Conservation (phyloP, 2,888 invertebrate species). For the Tenthredo notha region DNA sequence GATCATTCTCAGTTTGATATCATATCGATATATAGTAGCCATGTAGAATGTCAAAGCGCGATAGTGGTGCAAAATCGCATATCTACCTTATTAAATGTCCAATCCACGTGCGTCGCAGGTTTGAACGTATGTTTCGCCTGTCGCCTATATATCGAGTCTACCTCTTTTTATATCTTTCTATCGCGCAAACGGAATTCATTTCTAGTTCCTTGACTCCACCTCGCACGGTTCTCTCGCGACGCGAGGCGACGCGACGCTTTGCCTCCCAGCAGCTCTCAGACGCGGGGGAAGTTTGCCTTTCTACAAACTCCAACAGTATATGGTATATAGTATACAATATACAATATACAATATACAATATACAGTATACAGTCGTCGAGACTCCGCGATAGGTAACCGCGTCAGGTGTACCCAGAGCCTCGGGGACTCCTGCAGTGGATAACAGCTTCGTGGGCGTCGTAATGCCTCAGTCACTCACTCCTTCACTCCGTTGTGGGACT, state of each 20-base stretch:
- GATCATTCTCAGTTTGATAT: background rate
- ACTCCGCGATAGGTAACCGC: constrained; percentile 1
- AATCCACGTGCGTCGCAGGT: constrained; percentile 46
- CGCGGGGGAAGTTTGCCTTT: background rate
- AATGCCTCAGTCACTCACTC: constrained; percentile 48
- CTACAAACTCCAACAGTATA: background rate
- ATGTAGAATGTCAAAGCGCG: constrained; percentile 33
- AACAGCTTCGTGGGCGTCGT: constrained; percentile 51
- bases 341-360: background rate
- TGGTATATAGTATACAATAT: background rate
- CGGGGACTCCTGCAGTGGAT: constrained; percentile 42
- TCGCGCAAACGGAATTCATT: constrained; percentile 68
- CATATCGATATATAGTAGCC: background rate
- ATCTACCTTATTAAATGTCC: constrained; percentile 44
- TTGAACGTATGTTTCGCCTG: constrained; percentile 51
- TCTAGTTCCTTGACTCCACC: constrained; percentile 69
- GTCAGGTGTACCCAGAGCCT: constrained; percentile 46
- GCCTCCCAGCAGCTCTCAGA: constrained; percentile 28
- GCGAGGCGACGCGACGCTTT: constrained; percentile 26
- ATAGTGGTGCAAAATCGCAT: background rate
- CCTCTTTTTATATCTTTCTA: constrained; percentile 60
- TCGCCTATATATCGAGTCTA: constrained; percentile 41
- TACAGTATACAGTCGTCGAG: background rate
- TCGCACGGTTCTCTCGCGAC: constrained; percentile 31
- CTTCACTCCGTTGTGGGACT: constrained; percentile 49